A percentile compares a stretch with the other conserved stretches of the same genome.
Conservation (phyloP, 1,140 invertebrate genomes). For the Geopemphigus sp. region DNA sequence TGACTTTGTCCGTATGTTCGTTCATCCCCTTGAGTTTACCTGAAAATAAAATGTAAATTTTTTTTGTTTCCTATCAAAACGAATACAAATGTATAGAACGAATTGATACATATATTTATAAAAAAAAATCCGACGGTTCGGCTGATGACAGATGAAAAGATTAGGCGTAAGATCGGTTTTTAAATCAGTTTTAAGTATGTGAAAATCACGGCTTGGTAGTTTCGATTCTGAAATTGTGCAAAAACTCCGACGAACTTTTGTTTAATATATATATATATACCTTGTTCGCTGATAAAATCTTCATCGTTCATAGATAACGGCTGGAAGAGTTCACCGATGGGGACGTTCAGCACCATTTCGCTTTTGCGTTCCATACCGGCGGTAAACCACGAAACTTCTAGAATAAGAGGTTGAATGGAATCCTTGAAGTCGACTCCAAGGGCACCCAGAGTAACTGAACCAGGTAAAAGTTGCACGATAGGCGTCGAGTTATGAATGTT, state of each 20-base stretch:
- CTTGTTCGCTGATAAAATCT: conserved; percentile 75
- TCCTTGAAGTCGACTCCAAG: conserved; percentile 93
- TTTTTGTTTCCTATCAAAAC: too few relatives aligned
- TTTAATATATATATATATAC: conserved; percentile 55
- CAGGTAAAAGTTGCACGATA: conserved; percentile 60
- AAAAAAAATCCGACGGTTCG: too few relatives aligned
- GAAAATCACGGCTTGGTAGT: too few relatives aligned
- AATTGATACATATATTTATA: too few relatives aligned
- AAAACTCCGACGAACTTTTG: neutral
- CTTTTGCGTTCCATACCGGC: conserved; percentile 59
- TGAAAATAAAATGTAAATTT: neutral
- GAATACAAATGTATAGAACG: too few relatives aligned
- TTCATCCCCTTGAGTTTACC: conserved; percentile 78
- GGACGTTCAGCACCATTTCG: conserved; percentile 71
- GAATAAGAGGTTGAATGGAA: conserved; percentile 80
- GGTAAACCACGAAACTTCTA: conserved; percentile 71
- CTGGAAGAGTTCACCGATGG: conserved; percentile 84
- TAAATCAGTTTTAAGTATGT: too few relatives aligned
- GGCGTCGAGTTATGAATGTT: conserved; percentile 79
- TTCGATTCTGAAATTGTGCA: too few relatives aligned
- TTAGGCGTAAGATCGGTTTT: too few relatives aligned
- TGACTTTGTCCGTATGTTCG: conserved; percentile 65
- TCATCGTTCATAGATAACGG: conserved; percentile 74
- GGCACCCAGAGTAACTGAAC: conserved; percentile 62
- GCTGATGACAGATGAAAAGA: too few relatives aligned